Evolutionary conservation across 2,797 vertebrate species (phyloP).

Genomic region (Mormyrus hasselquistii): DNA sequence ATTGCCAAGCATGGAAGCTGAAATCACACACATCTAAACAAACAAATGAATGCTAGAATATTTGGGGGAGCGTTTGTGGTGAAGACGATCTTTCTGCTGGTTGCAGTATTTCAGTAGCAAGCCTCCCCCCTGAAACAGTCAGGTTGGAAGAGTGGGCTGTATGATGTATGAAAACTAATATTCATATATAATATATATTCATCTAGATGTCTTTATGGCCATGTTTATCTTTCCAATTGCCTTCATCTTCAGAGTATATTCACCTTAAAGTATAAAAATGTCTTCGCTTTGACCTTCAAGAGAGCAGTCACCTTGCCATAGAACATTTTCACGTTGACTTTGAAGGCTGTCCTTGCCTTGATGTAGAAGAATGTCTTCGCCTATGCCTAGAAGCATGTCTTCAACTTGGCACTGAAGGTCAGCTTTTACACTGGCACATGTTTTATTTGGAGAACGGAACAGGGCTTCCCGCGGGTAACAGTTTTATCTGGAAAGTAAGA

Average conservation of each 20-base stretch:
- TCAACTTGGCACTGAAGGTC: conserved; percentile 93
- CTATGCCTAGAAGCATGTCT: neutral
- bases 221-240: conserved; percentile 87
- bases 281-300: neutral
- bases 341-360: neutral
- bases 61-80: neutral
- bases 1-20: neutral
- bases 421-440: conserved; percentile 58
- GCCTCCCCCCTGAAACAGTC: neutral
- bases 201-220: conserved; percentile 72
- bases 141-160: neutral
- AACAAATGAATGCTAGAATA: neutral
- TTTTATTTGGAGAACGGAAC: neutral
- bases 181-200: neutral
- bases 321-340: neutral
- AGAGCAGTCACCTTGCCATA: neutral
- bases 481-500: neutral
- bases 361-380: neutral
- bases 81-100: neutral
- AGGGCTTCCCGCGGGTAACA: neutral
- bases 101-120: neutral
- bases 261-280: neutral
- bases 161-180: neutral
- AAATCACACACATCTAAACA: conserved; percentile 8
- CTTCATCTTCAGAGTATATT: conserved; percentile 76